Evolutionary conservation across 1,140 invertebrate genomes (phyloP).

Genomic region (Lerema accius): DNA sequence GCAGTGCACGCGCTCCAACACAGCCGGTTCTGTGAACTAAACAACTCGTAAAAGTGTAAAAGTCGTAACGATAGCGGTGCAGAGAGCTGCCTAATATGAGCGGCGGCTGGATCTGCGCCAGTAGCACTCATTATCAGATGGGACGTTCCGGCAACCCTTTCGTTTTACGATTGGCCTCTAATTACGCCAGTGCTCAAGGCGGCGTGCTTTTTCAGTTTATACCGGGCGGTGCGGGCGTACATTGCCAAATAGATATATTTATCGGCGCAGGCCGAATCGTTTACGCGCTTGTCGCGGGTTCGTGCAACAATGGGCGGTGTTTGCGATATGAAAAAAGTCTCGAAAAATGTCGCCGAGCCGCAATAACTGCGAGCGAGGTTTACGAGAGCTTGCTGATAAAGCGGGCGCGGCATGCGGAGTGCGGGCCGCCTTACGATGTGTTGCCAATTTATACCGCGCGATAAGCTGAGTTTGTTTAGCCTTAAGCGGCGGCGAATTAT

Average conservation of each 20-base stretch:
- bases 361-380: conserved; percentile 74
- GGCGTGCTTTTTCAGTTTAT: conserved; percentile 65
- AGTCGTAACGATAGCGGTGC: conserved; percentile 77
- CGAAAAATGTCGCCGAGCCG: conserved; percentile 61
- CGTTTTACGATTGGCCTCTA: conserved; percentile 80
- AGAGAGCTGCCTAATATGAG: conserved; percentile 74
- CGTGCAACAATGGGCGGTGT: conserved; percentile 38
- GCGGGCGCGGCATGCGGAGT: conserved; percentile 56
- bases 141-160: conserved; percentile 75
- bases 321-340: conserved; percentile 74
- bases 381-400: conserved; percentile 77
- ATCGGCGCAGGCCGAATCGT: conserved; percentile 58
- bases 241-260: conserved; percentile 72
- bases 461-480: conserved; percentile 81
- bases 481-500: conserved; percentile 62
- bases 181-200: conserved; percentile 77
- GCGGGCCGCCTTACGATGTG: conserved; percentile 77
- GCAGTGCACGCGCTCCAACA: conserved; percentile 64
- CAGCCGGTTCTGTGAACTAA: conserved; percentile 76
- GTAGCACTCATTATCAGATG: conserved; percentile 80
- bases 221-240: conserved; percentile 41
- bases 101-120: conserved; percentile 76
- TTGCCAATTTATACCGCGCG: conserved; percentile 79
- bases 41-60: conserved; percentile 82
- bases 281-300: conserved; percentile 50